Base-by-base conservation (phyloP, 2,797 vertebrate genomes). In the Sylvia borin region DNA sequence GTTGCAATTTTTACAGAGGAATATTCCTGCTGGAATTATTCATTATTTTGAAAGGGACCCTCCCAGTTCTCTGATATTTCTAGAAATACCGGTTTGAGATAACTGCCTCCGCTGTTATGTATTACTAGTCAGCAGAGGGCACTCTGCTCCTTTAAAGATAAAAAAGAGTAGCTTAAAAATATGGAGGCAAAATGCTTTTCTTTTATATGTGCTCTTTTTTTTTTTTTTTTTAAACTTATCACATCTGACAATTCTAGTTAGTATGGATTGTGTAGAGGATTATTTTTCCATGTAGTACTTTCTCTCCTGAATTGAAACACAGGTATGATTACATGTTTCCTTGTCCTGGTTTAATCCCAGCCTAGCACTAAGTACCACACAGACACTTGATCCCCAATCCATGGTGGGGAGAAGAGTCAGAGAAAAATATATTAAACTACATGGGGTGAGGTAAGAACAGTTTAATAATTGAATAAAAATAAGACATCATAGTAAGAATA, bases 71-170 rank as follows among this genome's bases (percentile, higher is more conserved):
- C 60, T 42, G 24, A 38, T 66, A 84, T 8, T 93, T 95, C 85
- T 55, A 42, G 73, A 60, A 93, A 32, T 71, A 73, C 13, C 25
- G 21, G 48, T 66, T 91, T 90, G 70, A 95, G 58, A 27, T 80
- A 88, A 38, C 25, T 86, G 26, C 14, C 31, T 88, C 48, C 61
- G 16, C 32, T 85, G 20, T 51, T 73, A 15, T 4, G 11, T 29
- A 20, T 88, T 60, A 36, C 36, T 36, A 79, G 58, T 67, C 95
- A 97, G 77, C 66, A 96, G 91, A 96, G 89, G 94, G 81, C 91
- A 91, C 83, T 95, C 43, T 85, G 22, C 74, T 66, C 38, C 82
- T 90, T 68, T 45, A 58, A 90, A 88, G 91, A 81, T n/a, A 38
- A 31, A 65, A 29, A 38, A 40, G 9, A 32, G 4, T 38, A 21